Conservation (phyloP, 2,113 vertebrate species). For the Progne subis region DNA sequence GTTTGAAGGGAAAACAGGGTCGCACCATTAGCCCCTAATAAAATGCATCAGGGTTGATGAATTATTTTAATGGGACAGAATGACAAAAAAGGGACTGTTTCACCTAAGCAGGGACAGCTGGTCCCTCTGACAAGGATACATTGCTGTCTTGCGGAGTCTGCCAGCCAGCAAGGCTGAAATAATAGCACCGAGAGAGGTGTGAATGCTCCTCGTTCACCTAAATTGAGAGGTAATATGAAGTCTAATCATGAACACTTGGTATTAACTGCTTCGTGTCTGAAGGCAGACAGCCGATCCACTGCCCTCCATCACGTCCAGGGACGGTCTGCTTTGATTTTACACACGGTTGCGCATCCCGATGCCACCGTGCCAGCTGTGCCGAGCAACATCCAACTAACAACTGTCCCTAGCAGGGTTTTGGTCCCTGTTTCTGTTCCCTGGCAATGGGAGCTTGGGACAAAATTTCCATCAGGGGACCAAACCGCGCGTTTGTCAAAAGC, state of each 20-base stretch:
- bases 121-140: slow-evolving; percentile 69
- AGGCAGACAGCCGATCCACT: background rate
- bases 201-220: slow-evolving; percentile 53
- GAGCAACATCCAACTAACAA: background rate
- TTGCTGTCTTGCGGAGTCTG: slow-evolving; percentile 61
- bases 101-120: slow-evolving; percentile 68
- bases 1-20: slow-evolving; percentile 53
- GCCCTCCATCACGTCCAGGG: background rate
- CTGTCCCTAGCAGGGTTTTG: background rate
- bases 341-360: fast-evolving
- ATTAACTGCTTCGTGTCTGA: slow-evolving; percentile 56
- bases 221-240: slow-evolving; percentile 62
- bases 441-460: background rate
- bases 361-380: background rate
- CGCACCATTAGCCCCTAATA: slow-evolving; percentile 37
- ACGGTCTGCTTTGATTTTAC: background rate
- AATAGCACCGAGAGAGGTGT: slow-evolving; percentile 55
- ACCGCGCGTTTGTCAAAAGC: background rate
- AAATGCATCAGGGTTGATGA: slow-evolving; percentile 47
- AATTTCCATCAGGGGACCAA: background rate
- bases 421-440: background rate
- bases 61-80: slow-evolving; percentile 68
- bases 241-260: slow-evolving; percentile 49
- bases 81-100: slow-evolving; percentile 68
- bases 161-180: slow-evolving; percentile 61